Evolutionary conservation across 2,888 invertebrate genomes (phyloP).

Genomic region (Lochmaea capreae): DNA sequence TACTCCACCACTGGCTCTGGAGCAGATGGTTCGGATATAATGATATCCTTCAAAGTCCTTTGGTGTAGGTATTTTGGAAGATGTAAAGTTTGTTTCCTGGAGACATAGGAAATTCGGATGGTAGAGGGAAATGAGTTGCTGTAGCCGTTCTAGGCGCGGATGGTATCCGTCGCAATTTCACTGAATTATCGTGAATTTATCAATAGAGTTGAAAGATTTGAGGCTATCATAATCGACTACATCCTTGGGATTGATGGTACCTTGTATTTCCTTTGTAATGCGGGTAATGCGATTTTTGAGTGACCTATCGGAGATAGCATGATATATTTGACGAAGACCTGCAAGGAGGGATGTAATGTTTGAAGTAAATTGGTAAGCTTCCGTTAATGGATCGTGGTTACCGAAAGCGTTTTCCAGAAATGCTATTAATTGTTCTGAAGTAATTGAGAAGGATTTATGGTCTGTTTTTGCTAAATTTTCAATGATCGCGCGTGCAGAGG

Average conservation of each 20-base stretch:
- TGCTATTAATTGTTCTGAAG: too few relatives aligned
- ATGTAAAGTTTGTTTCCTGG: background rate
- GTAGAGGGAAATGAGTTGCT: background rate
- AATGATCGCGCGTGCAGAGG: too few relatives aligned
- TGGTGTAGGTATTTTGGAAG: background rate
- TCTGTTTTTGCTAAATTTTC: too few relatives aligned
- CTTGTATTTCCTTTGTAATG: background rate
- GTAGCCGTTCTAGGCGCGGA: background rate
- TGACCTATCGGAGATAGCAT: background rate
- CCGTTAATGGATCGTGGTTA: too few relatives aligned
- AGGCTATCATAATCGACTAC: background rate
- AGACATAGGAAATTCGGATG: background rate
- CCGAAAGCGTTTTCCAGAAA: background rate
- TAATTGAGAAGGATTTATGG: too few relatives aligned
- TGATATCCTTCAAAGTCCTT: conserved; percentile 2
- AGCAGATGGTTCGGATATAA: background rate
- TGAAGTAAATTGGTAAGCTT: too few relatives aligned
- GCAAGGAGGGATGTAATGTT: too few relatives aligned
- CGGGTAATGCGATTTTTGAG: background rate
- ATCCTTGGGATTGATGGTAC: background rate
- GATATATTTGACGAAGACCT: too few relatives aligned
- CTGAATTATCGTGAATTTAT: background rate
- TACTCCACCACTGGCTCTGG: background rate
- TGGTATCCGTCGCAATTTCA: background rate
- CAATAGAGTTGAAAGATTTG: background rate